Evolutionary conservation across 2,113 vertebrate species (phyloP).

Genomic region (Forbesichthys agassizii): DNA sequence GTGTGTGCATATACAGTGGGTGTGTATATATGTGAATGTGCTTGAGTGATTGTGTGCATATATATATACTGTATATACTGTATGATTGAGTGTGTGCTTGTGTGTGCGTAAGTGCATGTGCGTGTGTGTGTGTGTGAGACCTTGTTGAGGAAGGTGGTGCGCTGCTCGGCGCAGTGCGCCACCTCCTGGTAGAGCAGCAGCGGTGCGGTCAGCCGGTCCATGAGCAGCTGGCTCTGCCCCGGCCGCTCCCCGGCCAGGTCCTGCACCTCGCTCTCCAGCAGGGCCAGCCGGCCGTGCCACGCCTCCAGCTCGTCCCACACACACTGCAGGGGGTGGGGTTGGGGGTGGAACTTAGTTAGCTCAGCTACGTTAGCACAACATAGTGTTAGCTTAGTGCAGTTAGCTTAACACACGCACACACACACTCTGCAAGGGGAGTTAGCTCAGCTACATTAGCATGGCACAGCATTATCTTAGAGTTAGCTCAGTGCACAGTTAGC

Average conservation of each 20-base stretch:
- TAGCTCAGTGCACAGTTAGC: too few species aligned
- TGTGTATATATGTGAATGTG: too few species aligned
- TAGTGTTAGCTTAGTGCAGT: background rate
- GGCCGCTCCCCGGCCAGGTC: slow-evolving; percentile 87
- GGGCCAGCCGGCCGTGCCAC: slow-evolving; percentile 86
- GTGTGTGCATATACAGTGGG: too few species aligned
- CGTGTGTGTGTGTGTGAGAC: slow-evolving; percentile 56
- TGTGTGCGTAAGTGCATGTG: background rate
- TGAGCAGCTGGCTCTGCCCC: slow-evolving; percentile 81
- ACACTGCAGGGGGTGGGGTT: slow-evolving; percentile 63
- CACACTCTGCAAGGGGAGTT: slow-evolving; percentile 72
- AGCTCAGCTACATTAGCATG: too few species aligned
- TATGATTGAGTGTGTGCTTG: background rate
- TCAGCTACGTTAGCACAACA: background rate
- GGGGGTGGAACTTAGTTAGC: background rate
- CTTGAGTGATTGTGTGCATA: too few species aligned
- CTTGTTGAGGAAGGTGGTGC: slow-evolving; percentile 88
- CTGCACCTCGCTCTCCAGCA: slow-evolving; percentile 89
- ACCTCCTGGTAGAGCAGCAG: slow-evolving; percentile 86
- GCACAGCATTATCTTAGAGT: background rate
- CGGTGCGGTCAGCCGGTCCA: slow-evolving; percentile 86
- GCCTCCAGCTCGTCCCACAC: slow-evolving; percentile 90
- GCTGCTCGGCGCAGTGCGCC: slow-evolving; percentile 82
- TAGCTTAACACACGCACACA: slow-evolving; percentile 55
- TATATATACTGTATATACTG: background rate